Conservation (phyloP, 2,888 invertebrate genomes). For the Macrosiphum euphorbiae region DNA sequence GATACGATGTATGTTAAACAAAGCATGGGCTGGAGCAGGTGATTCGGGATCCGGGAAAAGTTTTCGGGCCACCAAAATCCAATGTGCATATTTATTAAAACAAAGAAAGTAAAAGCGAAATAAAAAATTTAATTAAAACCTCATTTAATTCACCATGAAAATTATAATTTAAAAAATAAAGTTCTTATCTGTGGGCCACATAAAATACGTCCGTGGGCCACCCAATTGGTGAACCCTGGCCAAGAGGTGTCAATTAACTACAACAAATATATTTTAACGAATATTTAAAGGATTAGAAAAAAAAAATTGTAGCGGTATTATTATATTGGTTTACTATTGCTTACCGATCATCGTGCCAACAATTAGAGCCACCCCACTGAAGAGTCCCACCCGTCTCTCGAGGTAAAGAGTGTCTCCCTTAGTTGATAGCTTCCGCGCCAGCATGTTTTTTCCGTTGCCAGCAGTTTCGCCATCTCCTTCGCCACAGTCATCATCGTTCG, state of each 20-base stretch:
- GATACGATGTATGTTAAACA: background rate
- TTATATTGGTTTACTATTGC: conserved; percentile 37
- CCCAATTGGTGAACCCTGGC: background rate
- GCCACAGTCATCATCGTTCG: conserved; percentile 33
- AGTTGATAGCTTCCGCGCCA: conserved; percentile 95
- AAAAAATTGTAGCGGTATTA: background rate
- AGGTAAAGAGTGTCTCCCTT: conserved; percentile 97
- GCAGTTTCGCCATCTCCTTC: conserved; percentile 41
- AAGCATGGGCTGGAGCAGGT: background rate
- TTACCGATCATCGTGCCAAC: conserved; percentile 97
- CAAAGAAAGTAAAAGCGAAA: too few species aligned
- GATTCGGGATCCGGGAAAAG: background rate
- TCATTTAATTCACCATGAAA: too few species aligned
- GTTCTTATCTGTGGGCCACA: background rate
- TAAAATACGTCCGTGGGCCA: background rate
- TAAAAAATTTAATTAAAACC: too few species aligned
- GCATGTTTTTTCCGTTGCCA: conserved; percentile 72
- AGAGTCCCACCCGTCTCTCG: conserved; percentile 99
- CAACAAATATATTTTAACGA: background rate
- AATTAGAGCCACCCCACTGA: conserved; percentile 99
- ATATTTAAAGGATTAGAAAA: background rate
- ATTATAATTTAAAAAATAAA: background rate
- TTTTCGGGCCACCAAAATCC: too few species aligned
- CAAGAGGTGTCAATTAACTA: background rate
- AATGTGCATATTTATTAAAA: too few species aligned